These are phyloP conservation scores for Caenorhabditis wallacei DNA, from an alignment of 2,888 invertebrate genomes.

Conservation along the genomic window DNA sequence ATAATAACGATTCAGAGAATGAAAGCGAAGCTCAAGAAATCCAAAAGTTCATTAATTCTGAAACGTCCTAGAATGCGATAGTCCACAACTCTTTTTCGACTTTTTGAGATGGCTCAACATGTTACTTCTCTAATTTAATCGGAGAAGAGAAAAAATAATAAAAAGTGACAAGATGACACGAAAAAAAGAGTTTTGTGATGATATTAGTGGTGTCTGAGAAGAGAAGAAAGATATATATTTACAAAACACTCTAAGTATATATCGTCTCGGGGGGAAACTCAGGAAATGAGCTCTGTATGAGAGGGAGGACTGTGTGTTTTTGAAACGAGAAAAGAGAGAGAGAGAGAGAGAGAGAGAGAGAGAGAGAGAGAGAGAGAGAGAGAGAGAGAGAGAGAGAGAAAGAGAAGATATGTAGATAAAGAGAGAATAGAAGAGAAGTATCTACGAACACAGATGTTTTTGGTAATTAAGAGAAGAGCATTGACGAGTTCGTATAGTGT, in stretches of 20 bases:
- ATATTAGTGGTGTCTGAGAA: neutral
- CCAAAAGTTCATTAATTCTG: too few species aligned
- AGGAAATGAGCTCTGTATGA: neutral
- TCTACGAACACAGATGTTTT: conserved; percentile 22
- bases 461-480: conserved; percentile 3
- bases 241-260: conserved; percentile 59
- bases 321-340: neutral
- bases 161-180: conserved; percentile 24
- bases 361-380: too few species aligned
- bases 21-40: too few species aligned
- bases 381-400: neutral
- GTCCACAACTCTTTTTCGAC: neutral
- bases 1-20: too few species aligned
- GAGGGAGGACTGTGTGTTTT: conserved; percentile 5
- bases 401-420: neutral
- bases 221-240: conserved; percentile 25
- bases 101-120: too few species aligned
- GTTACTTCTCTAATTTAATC: neutral
- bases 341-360: neutral
- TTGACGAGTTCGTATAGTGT: neutral
- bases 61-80: too few species aligned
- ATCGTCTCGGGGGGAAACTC: neutral
- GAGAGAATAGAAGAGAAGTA: neutral
- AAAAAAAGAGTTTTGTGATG: neutral
- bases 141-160: too few species aligned